phyloP scores from a whole-genome alignment of 2,113 vertebrate species.

The Tachuris rubrigastra region DNA sequence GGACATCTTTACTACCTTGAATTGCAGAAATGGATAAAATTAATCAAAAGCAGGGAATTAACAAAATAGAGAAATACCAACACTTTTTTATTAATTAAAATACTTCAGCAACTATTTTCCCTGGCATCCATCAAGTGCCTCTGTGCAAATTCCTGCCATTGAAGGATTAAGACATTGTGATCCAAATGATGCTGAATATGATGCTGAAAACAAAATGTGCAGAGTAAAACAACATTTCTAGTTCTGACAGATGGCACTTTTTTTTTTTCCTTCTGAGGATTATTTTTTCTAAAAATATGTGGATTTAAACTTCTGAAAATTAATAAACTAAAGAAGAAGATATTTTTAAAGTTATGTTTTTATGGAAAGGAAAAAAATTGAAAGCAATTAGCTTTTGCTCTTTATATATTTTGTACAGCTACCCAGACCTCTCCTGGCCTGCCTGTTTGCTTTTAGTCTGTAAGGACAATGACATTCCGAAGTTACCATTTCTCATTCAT shows the following conservation, averaged over 20 bases:
- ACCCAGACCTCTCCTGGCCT: background rate
- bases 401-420: background rate
- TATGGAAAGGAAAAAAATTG: background rate
- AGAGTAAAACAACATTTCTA: constrained; percentile 2
- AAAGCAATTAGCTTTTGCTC: background rate
- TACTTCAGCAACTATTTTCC: background rate
- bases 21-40: background rate
- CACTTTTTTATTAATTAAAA: background rate
- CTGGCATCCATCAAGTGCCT: background rate
- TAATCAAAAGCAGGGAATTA: background rate
- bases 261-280: background rate
- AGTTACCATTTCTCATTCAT: constrained; percentile 21
- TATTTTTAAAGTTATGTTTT: background rate
- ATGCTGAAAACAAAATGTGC: constrained; percentile 16
- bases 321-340: background rate
- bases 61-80: background rate
- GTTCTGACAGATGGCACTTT: constrained; percentile 13
- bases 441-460: background rate
- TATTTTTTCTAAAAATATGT: background rate
- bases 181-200: constrained; percentile 12
- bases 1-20: background rate
- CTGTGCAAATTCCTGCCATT: background rate
- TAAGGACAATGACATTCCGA: background rate
- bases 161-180: constrained; percentile 5
- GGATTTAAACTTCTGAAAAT: background rate